phyloP scores from a whole-genome alignment of 1,140 invertebrate species.

The Philopotamus ludificatus region DNA sequence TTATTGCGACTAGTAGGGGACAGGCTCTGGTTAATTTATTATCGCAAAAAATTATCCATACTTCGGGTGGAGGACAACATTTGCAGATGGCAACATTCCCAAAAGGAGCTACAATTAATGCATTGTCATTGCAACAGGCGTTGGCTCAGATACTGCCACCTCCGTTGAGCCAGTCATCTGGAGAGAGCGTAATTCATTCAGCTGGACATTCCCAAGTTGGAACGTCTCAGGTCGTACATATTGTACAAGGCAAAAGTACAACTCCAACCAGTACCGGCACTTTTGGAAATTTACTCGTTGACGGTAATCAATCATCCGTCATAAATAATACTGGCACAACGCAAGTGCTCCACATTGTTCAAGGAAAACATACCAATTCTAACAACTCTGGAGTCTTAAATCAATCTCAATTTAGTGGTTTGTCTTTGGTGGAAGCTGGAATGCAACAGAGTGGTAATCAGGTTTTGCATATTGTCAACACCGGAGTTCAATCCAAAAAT shows the following conservation, averaged over 20 bases:
- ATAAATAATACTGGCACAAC: constrained; percentile 48
- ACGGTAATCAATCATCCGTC: constrained; percentile 50
- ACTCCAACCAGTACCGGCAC: constrained; percentile 48
- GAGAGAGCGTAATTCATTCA: constrained; percentile 44
- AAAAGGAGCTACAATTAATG: constrained; percentile 49
- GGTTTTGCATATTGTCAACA: constrained; percentile 54
- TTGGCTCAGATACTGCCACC: constrained; percentile 54
- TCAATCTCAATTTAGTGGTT: constrained; percentile 47
- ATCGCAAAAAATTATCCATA: constrained; percentile 46
- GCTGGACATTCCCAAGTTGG: constrained; percentile 41
- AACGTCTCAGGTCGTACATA: constrained; percentile 53
- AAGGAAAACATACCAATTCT: constrained; percentile 47
- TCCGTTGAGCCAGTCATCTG: constrained; percentile 48
- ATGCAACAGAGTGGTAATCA: constrained; percentile 52
- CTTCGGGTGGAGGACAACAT: constrained; percentile 41
- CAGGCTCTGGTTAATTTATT: constrained; percentile 48
- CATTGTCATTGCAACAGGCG: constrained; percentile 53
- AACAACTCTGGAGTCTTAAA: constrained; percentile 42
- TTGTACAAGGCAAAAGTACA: constrained; percentile 50
- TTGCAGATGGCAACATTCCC: constrained; percentile 45
- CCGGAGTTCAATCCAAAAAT: constrained; percentile 48
- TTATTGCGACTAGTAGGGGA: constrained; percentile 40
- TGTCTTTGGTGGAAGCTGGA: constrained; percentile 51
- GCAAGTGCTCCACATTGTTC: constrained; percentile 54
- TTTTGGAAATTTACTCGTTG: constrained; percentile 48